phyloP scores from a whole-genome alignment of 2,113 vertebrate species.

The Gobius niger region DNA sequence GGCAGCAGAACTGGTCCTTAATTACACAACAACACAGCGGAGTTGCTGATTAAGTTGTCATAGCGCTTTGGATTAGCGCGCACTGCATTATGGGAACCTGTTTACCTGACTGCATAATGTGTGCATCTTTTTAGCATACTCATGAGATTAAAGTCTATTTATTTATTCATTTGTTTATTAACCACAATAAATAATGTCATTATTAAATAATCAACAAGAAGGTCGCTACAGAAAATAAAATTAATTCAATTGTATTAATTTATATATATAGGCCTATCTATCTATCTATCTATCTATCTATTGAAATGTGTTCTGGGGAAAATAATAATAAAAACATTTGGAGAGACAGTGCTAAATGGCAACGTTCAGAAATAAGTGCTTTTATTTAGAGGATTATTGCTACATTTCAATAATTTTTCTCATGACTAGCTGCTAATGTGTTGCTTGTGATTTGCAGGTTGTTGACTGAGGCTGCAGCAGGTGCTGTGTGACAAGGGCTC shows the following conservation, averaged over 20 bases:
- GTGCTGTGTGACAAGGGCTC: slow-evolving; percentile 57
- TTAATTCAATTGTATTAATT: no score
- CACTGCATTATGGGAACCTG: slow-evolving; percentile 11
- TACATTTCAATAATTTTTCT: background rate
- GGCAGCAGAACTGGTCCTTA: background rate
- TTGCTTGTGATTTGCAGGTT: background rate
- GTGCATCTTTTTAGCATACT: no score
- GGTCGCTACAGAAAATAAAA: no score
- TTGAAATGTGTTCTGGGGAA: slow-evolving; percentile 15
- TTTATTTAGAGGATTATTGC: slow-evolving; percentile 15
- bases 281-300: no score
- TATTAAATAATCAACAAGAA: no score
- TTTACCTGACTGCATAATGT: background rate
- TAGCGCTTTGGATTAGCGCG: background rate
- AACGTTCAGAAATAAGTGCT: slow-evolving; percentile 27
- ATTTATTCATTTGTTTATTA: no score
- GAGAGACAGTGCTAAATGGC: slow-evolving; percentile 45
- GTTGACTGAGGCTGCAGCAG: slow-evolving; percentile 16
- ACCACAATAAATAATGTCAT: no score
- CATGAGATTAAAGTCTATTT: no score
- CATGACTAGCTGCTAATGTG: background rate
- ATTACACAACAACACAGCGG: background rate
- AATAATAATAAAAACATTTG: slow-evolving; percentile 29
- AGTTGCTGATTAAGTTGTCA: background rate
- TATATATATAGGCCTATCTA: no score